Conservation (phyloP, 2,888 invertebrate species). For the Escarpia spicata region DNA sequence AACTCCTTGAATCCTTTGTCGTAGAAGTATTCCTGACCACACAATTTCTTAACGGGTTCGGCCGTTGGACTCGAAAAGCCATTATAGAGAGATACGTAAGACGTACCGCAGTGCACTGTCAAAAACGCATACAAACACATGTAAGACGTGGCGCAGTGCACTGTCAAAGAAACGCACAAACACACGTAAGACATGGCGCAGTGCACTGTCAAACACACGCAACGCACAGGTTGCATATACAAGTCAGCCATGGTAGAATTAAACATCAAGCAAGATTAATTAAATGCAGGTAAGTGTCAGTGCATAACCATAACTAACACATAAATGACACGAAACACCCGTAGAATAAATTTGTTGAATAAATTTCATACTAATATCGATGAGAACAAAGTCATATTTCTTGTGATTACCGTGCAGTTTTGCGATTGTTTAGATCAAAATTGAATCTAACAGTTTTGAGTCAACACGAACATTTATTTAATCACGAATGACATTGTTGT, state of each 20-base stretch:
- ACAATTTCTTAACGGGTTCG: conserved; percentile 27
- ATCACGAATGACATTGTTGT: background rate
- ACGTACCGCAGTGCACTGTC: conserved; percentile 34
- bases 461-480: background rate
- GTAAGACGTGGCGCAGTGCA: conserved; percentile 32
- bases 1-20: conserved; percentile 31
- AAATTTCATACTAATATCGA: no score
- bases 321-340: background rate
- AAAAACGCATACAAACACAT: conserved; percentile 18
- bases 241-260: background rate
- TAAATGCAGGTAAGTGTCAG: background rate
- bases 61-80: conserved; percentile 34
- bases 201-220: background rate
- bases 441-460: background rate
- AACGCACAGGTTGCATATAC: background rate
- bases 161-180: background rate
- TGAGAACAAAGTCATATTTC: background rate
- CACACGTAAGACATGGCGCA: background rate
- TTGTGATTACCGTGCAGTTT: background rate
- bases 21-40: conserved; percentile 36
- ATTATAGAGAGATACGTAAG: conserved; percentile 34
- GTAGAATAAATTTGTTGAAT: background rate
- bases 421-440: background rate
- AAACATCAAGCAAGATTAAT: background rate
- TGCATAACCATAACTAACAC: background rate